These are phyloP conservation scores for Bettongia penicillata DNA, from an alignment of 2,113 vertebrate genomes.

Conservation along the genomic window DNA sequence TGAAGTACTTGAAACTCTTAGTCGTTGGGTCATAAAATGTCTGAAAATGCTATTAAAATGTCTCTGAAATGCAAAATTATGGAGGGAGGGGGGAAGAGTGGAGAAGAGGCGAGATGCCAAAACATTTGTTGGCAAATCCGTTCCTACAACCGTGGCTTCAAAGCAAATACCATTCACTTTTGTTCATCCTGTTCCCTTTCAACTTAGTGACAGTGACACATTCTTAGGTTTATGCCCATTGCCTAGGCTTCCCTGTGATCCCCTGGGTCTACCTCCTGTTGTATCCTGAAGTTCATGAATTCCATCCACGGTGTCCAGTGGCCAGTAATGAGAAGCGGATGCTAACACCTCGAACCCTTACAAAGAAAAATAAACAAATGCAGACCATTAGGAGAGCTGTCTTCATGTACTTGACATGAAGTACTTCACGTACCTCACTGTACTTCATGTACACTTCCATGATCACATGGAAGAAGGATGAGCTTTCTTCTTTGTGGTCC, in stretches of 20 bases:
- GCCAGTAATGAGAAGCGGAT: constrained; percentile 97
- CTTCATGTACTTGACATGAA: background rate
- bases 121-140: background rate
- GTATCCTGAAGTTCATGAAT: constrained; percentile 91
- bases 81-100: constrained; percentile 3
- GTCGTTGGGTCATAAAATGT: constrained; percentile 27
- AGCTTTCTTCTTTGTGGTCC: background rate
- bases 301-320: constrained; percentile 91
- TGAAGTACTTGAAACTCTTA: constrained; percentile 30
- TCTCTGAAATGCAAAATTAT: background rate
- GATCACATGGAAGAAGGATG: background rate
- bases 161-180: accelerated
- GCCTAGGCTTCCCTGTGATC: constrained; percentile 76
- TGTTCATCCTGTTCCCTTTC: background rate
- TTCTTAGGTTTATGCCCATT: constrained; percentile 83
- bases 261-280: constrained; percentile 87
- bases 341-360: constrained; percentile 92
- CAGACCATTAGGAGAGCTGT: no score
- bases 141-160: accelerated
- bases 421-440: no score
- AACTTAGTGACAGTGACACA: constrained; percentile 70
- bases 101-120: background rate
- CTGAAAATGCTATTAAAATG: constrained; percentile 25
- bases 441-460: no score
- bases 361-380: constrained; percentile 59